phyloP scores from a whole-genome alignment of 2,888 invertebrate species.

The Pegoplata infirma region DNA sequence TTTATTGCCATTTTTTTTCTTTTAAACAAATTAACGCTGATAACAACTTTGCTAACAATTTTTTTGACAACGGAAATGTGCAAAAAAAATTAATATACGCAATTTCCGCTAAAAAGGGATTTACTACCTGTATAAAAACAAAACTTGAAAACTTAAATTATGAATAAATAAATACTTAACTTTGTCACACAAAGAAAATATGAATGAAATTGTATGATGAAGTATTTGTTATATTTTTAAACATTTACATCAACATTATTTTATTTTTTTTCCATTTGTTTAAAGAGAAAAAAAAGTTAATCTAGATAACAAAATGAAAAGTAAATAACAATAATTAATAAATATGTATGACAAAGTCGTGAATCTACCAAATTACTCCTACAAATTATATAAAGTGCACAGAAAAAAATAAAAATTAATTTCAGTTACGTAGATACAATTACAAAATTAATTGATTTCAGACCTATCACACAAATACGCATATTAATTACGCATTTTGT shows the following conservation, averaged over 20 bases:
- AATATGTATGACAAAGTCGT: conserved; percentile 2
- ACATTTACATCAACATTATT: conserved; percentile 37
- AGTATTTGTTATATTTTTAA: conserved; percentile 44
- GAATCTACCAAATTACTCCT: neutral
- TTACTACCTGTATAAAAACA: conserved; percentile 7
- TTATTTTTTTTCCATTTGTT: conserved; percentile 1
- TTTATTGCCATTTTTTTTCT: conserved; percentile 14
- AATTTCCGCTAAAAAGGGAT: conserved; percentile 52
- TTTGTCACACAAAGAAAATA: neutral
- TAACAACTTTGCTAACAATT: conserved; percentile 7
- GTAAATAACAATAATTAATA: conserved; percentile 25
- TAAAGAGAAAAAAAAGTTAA: no score
- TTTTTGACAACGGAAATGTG: conserved; percentile 59
- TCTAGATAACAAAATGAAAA: neutral
- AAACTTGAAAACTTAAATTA: conserved; percentile 31
- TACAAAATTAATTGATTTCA: no score
- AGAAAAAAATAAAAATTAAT: neutral
- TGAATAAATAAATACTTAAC: neutral
- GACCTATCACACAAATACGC: no score
- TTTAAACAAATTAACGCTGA: conserved; percentile 14
- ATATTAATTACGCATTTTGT: no score
- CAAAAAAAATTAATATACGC: conserved; percentile 41
- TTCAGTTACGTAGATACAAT: neutral
- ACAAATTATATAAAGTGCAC: neutral
- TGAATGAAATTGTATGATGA: conserved; percentile 17